Percentiles rank a stretch among this genome's conserved stretches.
These are phyloP conservation scores for Contarinia nasturtii DNA, from an alignment of 1,140 invertebrate species.

Conservation along the genomic window DNA sequence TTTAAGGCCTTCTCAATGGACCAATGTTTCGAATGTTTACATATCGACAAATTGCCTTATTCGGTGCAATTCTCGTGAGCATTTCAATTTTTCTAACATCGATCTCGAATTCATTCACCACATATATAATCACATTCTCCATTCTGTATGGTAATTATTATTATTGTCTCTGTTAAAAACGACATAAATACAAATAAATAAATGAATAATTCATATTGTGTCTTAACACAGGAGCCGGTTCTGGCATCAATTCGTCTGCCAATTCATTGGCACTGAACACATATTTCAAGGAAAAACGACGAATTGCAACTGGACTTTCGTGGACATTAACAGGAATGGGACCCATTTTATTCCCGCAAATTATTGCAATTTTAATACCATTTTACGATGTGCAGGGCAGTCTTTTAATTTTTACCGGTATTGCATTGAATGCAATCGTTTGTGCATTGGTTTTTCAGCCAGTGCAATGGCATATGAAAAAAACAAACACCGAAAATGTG, in stretches of 20 bases:
- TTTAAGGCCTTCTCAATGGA: constrained; percentile 38
- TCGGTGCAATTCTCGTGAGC: constrained; percentile 31
- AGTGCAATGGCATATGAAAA: constrained; percentile 36
- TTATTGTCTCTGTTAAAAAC: too few relatives aligned
- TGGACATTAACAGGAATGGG: constrained; percentile 37
- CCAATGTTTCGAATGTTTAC: constrained; percentile 40
- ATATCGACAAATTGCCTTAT: constrained; percentile 38
- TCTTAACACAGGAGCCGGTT: constrained; percentile 29
- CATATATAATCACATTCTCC: constrained; percentile 37
- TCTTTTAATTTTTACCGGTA: constrained; percentile 32
- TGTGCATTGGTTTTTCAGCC: constrained; percentile 38
- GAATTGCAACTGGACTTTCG: constrained; percentile 32
- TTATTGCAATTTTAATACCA: constrained; percentile 30
- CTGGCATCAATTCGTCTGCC: constrained; percentile 36
- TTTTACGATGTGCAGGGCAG: constrained; percentile 33
- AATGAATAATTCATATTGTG: not conserved
- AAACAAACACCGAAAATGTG: constrained; percentile 2
- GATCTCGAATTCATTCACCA: constrained; percentile 32
- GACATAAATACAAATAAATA: too few relatives aligned
- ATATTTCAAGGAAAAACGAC: constrained; percentile 34
- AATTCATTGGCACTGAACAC: constrained; percentile 37
- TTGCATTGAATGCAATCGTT: constrained; percentile 33
- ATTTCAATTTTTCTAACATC: constrained; percentile 31
- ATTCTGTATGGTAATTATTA: constrained; percentile 33
- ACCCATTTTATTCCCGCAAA: constrained; percentile 31